These are phyloP conservation scores for Scaptodrosophila lebanonensis DNA, from an alignment of 1,140 invertebrate species.

Conservation along the genomic window DNA sequence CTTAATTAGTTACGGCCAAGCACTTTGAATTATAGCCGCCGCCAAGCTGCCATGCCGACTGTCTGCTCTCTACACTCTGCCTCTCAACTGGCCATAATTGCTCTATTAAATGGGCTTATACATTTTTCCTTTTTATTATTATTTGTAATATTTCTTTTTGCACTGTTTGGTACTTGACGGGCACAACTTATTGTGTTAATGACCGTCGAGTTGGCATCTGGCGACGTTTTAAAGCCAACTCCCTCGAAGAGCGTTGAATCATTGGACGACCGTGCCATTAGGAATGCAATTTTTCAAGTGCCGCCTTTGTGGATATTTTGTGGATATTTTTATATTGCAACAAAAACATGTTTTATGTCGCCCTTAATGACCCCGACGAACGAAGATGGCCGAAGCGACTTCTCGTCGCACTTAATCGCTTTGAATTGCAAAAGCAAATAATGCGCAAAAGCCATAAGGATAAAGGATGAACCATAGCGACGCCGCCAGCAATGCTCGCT, in stretches of 20 bases:
- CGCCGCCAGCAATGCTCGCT: slow-evolving; percentile 32
- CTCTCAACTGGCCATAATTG: slow-evolving; percentile 73
- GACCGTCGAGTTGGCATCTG: slow-evolving; percentile 23
- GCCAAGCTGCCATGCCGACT: slow-evolving; percentile 53
- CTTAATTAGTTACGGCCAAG: slow-evolving; percentile 75
- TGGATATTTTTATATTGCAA: slow-evolving; percentile 42
- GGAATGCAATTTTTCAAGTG: slow-evolving; percentile 56
- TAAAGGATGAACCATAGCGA: slow-evolving; percentile 73
- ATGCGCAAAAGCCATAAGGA: slow-evolving; percentile 73
- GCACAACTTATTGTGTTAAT: slow-evolving; percentile 53
- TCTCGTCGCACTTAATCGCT: slow-evolving; percentile 67
- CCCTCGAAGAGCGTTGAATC: slow-evolving; percentile 41
- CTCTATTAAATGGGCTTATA: slow-evolving; percentile 71
- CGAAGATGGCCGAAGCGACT: neutral
- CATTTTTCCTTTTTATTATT: slow-evolving; percentile 10
- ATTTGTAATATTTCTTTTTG: slow-evolving; percentile 10
- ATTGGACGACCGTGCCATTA: slow-evolving; percentile 66
- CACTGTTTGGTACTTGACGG: slow-evolving; percentile 27
- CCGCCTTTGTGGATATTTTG: slow-evolving; percentile 23
- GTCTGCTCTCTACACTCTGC: slow-evolving; percentile 27
- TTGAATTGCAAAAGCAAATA: slow-evolving; percentile 76
- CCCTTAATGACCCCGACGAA: slow-evolving; percentile 66
- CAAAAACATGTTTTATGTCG: slow-evolving; percentile 75
- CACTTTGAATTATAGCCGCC: slow-evolving; percentile 72
- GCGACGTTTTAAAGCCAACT: neutral